Conservation (phyloP, 2,888 invertebrate species). For the Autographa gamma region DNA sequence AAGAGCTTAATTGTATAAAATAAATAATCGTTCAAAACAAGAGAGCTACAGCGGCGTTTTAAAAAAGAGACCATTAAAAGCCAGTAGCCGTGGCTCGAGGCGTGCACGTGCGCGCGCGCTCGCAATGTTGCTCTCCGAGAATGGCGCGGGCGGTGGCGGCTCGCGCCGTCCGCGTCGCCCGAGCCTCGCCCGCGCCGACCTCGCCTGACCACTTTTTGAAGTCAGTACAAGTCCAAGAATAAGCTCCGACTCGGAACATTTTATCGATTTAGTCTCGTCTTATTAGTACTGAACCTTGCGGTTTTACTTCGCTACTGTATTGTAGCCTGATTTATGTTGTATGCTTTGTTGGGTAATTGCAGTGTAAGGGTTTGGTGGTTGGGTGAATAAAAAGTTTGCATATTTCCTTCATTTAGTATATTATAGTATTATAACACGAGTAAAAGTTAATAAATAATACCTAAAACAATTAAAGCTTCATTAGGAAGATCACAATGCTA, state of each 20-base stretch:
- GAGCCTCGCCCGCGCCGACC: conserved; percentile 71
- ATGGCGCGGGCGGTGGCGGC: conserved; percentile 64
- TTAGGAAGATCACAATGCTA: conserved; percentile 80
- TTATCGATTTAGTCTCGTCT: conserved; percentile 66
- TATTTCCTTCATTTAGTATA: conserved; percentile 71
- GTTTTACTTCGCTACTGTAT: conserved; percentile 51
- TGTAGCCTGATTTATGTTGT: conserved; percentile 1
- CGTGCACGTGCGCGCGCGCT: conserved; percentile 78
- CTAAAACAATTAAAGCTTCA: conserved; percentile 85
- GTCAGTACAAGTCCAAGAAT: conserved; percentile 54
- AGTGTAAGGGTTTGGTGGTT: conserved; percentile 45
- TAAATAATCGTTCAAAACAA: conserved; percentile 65
- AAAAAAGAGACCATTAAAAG: conserved; percentile 80
- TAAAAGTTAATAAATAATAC: conserved; percentile 71
- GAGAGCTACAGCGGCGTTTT: conserved; percentile 66
- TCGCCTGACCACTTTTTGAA: conserved; percentile 80
- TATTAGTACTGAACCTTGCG: conserved; percentile 60
- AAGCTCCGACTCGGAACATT: conserved; percentile 60
- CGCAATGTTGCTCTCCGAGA: conserved; percentile 68
- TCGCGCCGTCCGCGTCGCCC: conserved; percentile 64
- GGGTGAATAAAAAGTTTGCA: conserved; percentile 71
- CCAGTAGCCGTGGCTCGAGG: conserved; percentile 82
- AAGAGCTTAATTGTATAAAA: conserved; percentile 60
- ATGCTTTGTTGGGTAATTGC: conserved; percentile 37
- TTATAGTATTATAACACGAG: conserved; percentile 67